Percentiles rank a stretch among this genome's conserved stretches.
Conservation (phyloP, 64 coral and sea anemone genomes). For the Exaiptasia diaphana region DNA sequence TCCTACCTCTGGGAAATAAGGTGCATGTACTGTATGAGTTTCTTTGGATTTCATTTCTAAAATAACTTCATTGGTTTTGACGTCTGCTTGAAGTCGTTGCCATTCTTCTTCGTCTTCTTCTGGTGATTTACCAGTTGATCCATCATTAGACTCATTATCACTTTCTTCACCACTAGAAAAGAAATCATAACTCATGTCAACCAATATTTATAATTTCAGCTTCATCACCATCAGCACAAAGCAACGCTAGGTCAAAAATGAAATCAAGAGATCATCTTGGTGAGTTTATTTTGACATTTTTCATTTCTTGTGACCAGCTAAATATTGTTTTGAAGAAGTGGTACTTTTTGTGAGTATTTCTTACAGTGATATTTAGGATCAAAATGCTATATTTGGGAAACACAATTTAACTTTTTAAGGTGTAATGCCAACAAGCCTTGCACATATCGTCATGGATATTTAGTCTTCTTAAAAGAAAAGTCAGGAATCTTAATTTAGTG, state of each 20-base stretch:
- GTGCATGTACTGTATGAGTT: slow-evolving; percentile 87
- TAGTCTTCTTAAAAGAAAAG: too few species aligned
- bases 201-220: neutral
- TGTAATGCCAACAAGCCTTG: too few species aligned
- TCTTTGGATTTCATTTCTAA: slow-evolving; percentile 85
- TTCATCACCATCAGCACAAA: neutral
- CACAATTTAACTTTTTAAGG: too few species aligned
- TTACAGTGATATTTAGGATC: too few species aligned
- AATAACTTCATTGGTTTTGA: slow-evolving; percentile 69
- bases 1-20: slow-evolving; percentile 87
- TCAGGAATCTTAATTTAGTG: too few species aligned
- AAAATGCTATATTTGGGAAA: too few species aligned
- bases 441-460: too few species aligned
- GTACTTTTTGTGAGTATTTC: too few species aligned
- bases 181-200: neutral
- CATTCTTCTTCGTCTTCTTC: slow-evolving; percentile 90
- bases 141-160: slow-evolving; percentile 2
- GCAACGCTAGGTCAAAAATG: neutral
- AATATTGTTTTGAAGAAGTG: too few species aligned
- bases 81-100: slow-evolving; percentile 80
- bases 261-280: too few species aligned
- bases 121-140: neutral
- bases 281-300: too few species aligned
- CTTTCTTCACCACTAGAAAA: slow-evolving; percentile 43
- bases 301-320: too few species aligned